Conservation (phyloP, 2,113 vertebrate genomes). For the Aspiorhynchus laticeps region DNA sequence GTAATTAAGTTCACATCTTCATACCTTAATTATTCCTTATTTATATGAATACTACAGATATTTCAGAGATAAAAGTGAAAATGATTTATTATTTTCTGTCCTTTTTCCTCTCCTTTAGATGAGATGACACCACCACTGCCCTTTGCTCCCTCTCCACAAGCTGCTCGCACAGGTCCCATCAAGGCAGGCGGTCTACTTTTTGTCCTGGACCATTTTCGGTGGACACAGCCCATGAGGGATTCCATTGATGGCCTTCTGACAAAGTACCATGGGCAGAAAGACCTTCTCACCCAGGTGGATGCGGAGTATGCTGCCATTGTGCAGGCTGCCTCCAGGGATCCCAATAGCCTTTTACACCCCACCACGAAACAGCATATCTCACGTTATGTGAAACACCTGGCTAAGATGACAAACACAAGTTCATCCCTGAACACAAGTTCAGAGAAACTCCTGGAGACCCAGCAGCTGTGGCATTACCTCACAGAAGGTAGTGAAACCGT, state of each 20-base stretch:
- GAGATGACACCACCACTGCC: not conserved
- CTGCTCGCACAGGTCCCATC: not conserved
- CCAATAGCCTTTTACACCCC: constrained; percentile 35
- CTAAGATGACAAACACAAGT: not conserved
- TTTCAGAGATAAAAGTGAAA: not conserved
- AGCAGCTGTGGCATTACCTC: too few relatives aligned
- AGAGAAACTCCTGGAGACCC: too few relatives aligned
- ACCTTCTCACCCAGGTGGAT: constrained; percentile 28
- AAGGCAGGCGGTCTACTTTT: not conserved
- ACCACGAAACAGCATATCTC: constrained; percentile 28
- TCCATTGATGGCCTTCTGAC: constrained; percentile 7
- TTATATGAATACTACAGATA: not conserved
- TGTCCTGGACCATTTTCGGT: not conserved
- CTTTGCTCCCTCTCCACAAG: not conserved
- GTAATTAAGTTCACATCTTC: not conserved
- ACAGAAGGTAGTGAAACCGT: too few relatives aligned
- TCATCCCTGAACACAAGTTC: not conserved
- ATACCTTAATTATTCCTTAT: not conserved
- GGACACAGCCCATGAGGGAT: constrained; percentile 30
- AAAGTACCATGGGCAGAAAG: constrained; percentile 39
- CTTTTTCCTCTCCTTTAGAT: not conserved
- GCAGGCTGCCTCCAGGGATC: not conserved
- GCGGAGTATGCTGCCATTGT: constrained; percentile 35
- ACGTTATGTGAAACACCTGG: not conserved
- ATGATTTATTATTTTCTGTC: not conserved